Evolutionary conservation across 2,113 vertebrate genomes (phyloP).

Genomic region (Hyaena hyaena): DNA sequence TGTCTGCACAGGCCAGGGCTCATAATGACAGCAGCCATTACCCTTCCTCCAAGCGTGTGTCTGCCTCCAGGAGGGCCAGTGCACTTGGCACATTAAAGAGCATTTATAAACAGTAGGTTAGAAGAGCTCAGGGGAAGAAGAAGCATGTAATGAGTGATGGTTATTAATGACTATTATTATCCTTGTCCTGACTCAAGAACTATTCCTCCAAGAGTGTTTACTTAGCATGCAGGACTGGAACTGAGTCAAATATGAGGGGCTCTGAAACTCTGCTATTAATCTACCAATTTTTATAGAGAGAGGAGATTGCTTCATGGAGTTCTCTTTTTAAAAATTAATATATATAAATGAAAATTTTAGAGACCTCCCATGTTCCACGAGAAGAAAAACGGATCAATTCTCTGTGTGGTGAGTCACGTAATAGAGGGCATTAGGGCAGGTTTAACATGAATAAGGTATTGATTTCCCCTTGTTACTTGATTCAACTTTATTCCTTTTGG

Average conservation of each 20-base stretch:
- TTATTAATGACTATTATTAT: conserved; percentile 74
- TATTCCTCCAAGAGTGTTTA: conserved; percentile 60
- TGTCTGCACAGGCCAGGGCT: neutral
- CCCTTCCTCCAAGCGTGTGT: neutral
- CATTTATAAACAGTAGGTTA: conserved; percentile 62
- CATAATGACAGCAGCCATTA: conserved; percentile 39
- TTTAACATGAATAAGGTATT: conserved; percentile 63
- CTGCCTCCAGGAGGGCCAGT: neutral
- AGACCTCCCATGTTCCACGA: neutral
- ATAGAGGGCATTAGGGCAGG: conserved; percentile 52
- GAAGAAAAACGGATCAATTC: conserved; percentile 69
- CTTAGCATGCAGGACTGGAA: conserved; percentile 46
- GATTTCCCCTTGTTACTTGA: conserved; percentile 67
- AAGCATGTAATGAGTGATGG: conserved; percentile 53
- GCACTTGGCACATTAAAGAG: conserved; percentile 60
- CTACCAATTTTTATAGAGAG: neutral
- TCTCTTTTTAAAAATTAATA: conserved; percentile 69
- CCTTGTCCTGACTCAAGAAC: conserved; percentile 64
- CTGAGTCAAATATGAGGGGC: neutral
- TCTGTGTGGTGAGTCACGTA: conserved; percentile 52
- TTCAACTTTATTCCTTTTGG: conserved; percentile 59
- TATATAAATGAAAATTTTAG: conserved; percentile 65
- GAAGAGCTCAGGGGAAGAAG: conserved; percentile 56
- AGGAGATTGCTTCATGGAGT: neutral
- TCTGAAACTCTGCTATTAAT: conserved; percentile 48